Percentiles rank a stretch among this genome's conserved stretches.
phyloP scores from a whole-genome alignment of 2,888 invertebrate genomes.

The Dynastes tityus region DNA sequence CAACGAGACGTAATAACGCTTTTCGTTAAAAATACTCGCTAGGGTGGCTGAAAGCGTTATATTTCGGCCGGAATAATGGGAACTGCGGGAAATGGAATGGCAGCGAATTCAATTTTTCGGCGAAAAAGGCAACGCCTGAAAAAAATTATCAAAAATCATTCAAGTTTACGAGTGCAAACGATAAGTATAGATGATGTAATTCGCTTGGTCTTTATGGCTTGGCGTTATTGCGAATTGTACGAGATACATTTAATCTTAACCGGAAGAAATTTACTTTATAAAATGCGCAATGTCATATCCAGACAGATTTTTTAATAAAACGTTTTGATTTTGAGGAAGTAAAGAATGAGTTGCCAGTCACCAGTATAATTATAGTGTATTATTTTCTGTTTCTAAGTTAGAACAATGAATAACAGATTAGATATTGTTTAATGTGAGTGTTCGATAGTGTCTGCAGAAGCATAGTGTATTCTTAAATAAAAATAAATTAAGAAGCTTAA shows the following conservation, averaged over 20 bases:
- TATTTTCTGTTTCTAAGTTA: too few species aligned
- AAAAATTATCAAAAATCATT: slow-evolving; percentile 30
- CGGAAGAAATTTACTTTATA: background rate
- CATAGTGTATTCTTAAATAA: too few species aligned
- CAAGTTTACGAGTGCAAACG: slow-evolving; percentile 24
- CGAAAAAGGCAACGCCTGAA: background rate
- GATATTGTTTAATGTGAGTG: too few species aligned
- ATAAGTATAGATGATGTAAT: slow-evolving; percentile 27
- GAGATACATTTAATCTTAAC: background rate
- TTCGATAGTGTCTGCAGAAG: too few species aligned
- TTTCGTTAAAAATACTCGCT: slow-evolving; percentile 32
- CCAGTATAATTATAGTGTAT: too few species aligned
- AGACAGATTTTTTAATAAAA: background rate
- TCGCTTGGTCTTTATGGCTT: slow-evolving; percentile 1
- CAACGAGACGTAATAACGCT: slow-evolving; percentile 1
- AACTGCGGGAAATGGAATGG: background rate
- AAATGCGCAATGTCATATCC: background rate
- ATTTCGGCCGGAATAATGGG: slow-evolving; percentile 13
- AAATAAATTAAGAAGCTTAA: too few species aligned
- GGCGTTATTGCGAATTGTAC: background rate
- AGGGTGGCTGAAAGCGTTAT: slow-evolving; percentile 3
- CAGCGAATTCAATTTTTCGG: slow-evolving; percentile 22
- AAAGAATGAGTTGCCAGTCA: too few species aligned
- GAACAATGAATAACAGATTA: too few species aligned
- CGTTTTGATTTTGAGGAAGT: background rate